A percentile compares a stretch with the other conserved stretches of the same genome.
These are phyloP conservation scores for human (Homo sapiens) DNA, from an alignment of 2,113 vertebrate genomes.

Conservation along the genomic window GRCh38 chr4:29193001-29193500, in stretches of 20 bases:
- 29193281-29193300: constrained; percentile 63
- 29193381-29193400: constrained; percentile 14
- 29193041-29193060: not conserved
- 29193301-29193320: constrained; percentile 68
- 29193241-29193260: constrained; percentile 66
- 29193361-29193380: constrained; percentile 56
- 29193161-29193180: constrained; percentile 73
- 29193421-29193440: not conserved
- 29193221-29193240: constrained; percentile 65
- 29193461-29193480: not conserved
- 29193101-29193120: constrained; percentile 27
- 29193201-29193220: constrained; percentile 66
- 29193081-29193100: not conserved
- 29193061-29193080: constrained; percentile 30
- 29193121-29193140: constrained; percentile 59
- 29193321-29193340: constrained; percentile 48
- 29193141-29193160: constrained; percentile 54
- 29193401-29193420: not conserved
- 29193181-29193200: constrained; percentile 74
- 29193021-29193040: not conserved
- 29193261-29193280: constrained; percentile 59
- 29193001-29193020: not conserved
- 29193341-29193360: constrained; percentile 60
- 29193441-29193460: not conserved
- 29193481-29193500: not conserved